Percentiles rank a stretch among this genome's conserved stretches.
Evolutionary conservation across 2,113 vertebrate genomes (phyloP).

Genomic region (Aspidoscelis tigris): DNA sequence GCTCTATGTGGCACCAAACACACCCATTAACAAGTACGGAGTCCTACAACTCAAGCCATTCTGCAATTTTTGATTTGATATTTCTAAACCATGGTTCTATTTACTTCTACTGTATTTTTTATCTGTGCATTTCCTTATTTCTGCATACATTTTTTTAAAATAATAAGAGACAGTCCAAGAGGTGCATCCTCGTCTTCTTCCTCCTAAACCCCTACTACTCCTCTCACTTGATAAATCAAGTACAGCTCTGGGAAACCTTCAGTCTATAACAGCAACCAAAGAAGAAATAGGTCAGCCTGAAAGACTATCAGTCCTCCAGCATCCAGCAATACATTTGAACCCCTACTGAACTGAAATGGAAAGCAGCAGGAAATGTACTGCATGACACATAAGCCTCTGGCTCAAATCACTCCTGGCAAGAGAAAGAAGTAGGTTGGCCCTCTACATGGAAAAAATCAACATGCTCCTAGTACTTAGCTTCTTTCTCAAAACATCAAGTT

Average conservation of each 20-base stretch:
- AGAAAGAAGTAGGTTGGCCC: background rate
- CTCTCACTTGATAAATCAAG: background rate
- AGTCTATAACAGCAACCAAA: background rate
- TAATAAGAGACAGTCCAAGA: background rate
- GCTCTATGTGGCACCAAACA: too few relatives aligned
- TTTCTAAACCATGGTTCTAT: background rate
- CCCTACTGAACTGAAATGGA: background rate
- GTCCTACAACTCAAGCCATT: background rate
- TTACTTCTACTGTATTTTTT: background rate
- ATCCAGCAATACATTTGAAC: background rate
- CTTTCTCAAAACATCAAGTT: background rate
- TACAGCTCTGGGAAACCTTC: background rate
- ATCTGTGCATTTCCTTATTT: background rate
- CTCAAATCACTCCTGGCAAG: background rate
- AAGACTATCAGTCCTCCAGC: background rate
- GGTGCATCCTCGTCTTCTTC: background rate
- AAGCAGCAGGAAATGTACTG: background rate
- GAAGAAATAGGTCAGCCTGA: constrained; percentile 17
- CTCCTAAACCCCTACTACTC: background rate
- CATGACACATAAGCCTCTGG: background rate
- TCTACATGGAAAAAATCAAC: background rate
- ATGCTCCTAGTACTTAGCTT: background rate
- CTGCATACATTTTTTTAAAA: background rate
- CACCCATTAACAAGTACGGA: too few relatives aligned
- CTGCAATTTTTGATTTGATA: too few relatives aligned